phyloP scores from a whole-genome alignment of 2,113 vertebrate genomes.

The Falco punctatus region DNA sequence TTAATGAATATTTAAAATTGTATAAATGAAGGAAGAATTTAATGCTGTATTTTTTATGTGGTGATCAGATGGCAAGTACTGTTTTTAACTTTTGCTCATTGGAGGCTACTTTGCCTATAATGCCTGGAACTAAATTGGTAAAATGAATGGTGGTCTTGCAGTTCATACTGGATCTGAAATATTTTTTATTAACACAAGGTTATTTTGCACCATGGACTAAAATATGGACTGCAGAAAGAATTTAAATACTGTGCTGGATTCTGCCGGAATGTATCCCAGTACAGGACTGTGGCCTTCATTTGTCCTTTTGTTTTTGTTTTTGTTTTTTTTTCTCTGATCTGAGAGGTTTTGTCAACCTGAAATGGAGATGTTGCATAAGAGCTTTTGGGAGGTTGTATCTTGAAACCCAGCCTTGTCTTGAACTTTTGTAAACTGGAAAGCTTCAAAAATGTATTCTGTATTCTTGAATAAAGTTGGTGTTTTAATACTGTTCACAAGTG shows the following conservation, averaged over 20 bases:
- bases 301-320: neutral
- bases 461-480: slow-evolving; percentile 72
- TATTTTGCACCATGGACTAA: neutral
- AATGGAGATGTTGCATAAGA: neutral
- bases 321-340: neutral
- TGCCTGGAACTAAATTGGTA: slow-evolving; percentile 10
- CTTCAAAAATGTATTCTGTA: slow-evolving; percentile 63
- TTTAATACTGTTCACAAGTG: slow-evolving; percentile 42
- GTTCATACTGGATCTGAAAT: neutral
- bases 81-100: slow-evolving; percentile 45
- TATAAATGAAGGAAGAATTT: slow-evolving; percentile 22
- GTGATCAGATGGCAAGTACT: slow-evolving; percentile 13
- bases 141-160: neutral
- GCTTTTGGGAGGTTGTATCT: slow-evolving; percentile 19
- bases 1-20: slow-evolving; percentile 45
- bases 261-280: neutral
- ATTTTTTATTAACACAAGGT: neutral
- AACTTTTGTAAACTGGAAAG: slow-evolving; percentile 70
- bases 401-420: neutral
- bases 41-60: slow-evolving; percentile 27
- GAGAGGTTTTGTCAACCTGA: neutral
- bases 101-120: neutral
- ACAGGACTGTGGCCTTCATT: slow-evolving; percentile 26
- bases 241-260: neutral
- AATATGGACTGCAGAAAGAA: neutral